phyloP scores from a whole-genome alignment of 2,113 vertebrate species.

The Xiphophorus maculatus region DNA sequence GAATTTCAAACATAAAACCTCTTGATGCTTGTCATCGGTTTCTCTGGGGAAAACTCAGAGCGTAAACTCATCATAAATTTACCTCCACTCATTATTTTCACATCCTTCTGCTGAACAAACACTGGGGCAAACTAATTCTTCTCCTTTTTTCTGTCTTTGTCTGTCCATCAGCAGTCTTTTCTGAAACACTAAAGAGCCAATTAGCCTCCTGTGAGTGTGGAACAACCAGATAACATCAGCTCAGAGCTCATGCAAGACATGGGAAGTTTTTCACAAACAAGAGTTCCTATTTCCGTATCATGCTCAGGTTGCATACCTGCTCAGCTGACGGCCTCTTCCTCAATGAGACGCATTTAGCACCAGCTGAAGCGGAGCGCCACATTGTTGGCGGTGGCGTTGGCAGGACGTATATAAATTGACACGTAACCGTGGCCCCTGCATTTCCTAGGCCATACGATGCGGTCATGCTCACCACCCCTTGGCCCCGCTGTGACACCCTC shows the following conservation, averaged over 20 bases:
- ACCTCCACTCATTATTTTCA: neutral
- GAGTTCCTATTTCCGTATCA: conserved; percentile 55
- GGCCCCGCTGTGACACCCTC: conserved; percentile 56
- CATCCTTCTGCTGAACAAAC: neutral
- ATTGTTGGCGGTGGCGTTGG: conserved; percentile 66
- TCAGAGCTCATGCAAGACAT: conserved; percentile 18
- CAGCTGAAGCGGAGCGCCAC: conserved; percentile 39
- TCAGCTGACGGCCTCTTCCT: conserved; percentile 45
- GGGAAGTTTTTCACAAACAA: conserved; percentile 43
- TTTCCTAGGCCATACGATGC: conserved; percentile 69
- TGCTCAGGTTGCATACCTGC: conserved; percentile 60
- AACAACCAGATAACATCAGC: conserved; percentile 48
- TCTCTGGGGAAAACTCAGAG: neutral
- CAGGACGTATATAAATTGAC: conserved; percentile 76
- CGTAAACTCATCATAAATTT: neutral
- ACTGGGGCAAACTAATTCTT: conserved; percentile 3
- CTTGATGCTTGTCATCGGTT: neutral
- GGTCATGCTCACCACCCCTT: conserved; percentile 74
- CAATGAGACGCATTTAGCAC: conserved; percentile 61
- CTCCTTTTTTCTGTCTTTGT: conserved; percentile 14
- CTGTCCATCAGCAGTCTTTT: conserved; percentile 33
- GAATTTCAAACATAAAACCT: too few species aligned
- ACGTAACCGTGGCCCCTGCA: conserved; percentile 67
- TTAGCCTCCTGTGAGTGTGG: conserved; percentile 40
- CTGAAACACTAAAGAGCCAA: conserved; percentile 7